Base-by-base conservation (phyloP, 2,113 vertebrate genomes). In the Dermatemys mawii region DNA sequence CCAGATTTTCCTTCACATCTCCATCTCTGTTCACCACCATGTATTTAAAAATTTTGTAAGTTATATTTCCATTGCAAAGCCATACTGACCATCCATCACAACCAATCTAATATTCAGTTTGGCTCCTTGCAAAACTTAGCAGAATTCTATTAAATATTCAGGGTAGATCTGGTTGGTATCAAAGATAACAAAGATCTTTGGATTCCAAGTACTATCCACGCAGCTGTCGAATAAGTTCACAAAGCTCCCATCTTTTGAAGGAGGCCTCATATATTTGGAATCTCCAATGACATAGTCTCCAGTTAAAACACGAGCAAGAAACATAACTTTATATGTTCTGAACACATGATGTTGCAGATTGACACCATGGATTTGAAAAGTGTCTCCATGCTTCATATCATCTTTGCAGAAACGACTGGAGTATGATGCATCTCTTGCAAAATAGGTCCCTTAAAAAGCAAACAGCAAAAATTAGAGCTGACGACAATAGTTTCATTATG, bases 121-220 rank as follows among this genome's bases (percentile, higher is more conserved):
- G 63, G 17, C n/a, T 81, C 48, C 67, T 86, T 83, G 21, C 44
- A 73, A 60, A 80, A 88, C 54, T 99, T 98, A 99, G 87, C 98
- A 98, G 90, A 99, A 99, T 95, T 99, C 99, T 91, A 99, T 99
- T 91, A 99, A 97, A 97, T 99, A 99, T 94, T 99, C 99, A 1
- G 99, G 99, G 91, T 99, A 99, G 96, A 99, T 99, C 97, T 99
- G 99, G 97, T 99, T 99, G 97, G 99, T 98, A 97, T 99, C 99
- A 80, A 99, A 99, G 93, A 99, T 99, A 75, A 99, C 99, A 88
- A 99, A 99, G 95, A 99, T 99, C 98, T 99, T 99, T 93, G 99
- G 99, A 90, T 99, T 99, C 97, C 98, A 98, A 87, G 98, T 98
- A 29, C 99, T 99, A 89, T 99, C 99, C 97, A 99, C 99, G 78